A percentile compares a stretch with the other conserved stretches of the same genome.
Conservation (phyloP, 1,140 invertebrate species). For the Brachionus asplanchnoidis region DNA sequence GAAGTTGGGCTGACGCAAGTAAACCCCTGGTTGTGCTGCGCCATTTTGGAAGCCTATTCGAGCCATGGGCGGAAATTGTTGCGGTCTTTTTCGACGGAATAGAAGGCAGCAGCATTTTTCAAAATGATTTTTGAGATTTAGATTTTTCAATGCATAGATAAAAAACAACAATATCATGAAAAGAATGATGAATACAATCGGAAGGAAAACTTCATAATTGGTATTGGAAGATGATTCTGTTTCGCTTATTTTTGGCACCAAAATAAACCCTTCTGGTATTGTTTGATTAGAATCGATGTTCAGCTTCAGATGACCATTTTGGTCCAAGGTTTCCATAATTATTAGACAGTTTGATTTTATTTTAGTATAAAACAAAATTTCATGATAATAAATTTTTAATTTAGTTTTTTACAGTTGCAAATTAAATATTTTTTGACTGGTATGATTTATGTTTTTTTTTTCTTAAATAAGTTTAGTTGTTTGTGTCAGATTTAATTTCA, state of each 20-base stretch:
- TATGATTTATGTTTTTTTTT: neutral
- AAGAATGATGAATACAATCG: constrained; percentile 23
- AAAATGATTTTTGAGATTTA: neutral
- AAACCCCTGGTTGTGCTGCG: neutral
- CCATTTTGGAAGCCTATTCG: neutral
- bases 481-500: neutral
- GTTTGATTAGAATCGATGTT: neutral
- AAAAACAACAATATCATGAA: constrained; percentile 26
- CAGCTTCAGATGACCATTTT: neutral
- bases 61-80: neutral
- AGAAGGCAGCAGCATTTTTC: neutral
- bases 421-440: neutral
- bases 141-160: constrained; percentile 28
- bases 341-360: neutral
- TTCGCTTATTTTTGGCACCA: neutral
- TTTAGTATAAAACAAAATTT: neutral
- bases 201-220: constrained; percentile 19
- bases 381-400: neutral
- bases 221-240: neutral
- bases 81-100: neutral
- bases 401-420: neutral
- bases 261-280: neutral
- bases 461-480: neutral
- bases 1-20: neutral
- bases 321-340: neutral